Base-by-base conservation (phyloP, 2,797 vertebrate species). In the Danio tinwini region DNA sequence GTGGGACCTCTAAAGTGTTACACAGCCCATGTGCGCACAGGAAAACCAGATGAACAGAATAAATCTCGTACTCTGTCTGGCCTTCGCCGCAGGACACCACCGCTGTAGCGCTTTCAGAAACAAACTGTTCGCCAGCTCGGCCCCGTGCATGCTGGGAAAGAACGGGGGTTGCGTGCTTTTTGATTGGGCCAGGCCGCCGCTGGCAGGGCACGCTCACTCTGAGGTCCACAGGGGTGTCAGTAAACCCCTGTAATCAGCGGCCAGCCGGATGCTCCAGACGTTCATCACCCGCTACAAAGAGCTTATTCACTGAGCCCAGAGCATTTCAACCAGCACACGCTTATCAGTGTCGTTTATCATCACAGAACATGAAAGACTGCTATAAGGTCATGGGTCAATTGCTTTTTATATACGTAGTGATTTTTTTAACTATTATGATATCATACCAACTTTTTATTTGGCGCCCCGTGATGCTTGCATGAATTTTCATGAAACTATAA, bases 31-130 rank as follows among this genome's bases (percentile, higher is more conserved):
- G 80, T 61, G 81, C 63, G 79, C 76, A 59, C 88, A 89, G 88
- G 89, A 89, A 90, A 92, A 89, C 67, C 91, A 93, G 90, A 93
- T 90, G 91, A 92, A 89, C 87, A 49, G 81, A 88, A 92, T 93
- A 93, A 92, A 93, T 93, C 91, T 91, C 82, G 0, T 79, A 69
- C 69, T 80, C 40, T 39, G 75, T 74, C 63, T 58, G 70, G 76
- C 84, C 83, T 83, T 85, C 90, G 1, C 92, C 74, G 89, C 88
- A 84, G 90, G 92, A 88, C 88, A 87, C 88, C 88, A 85, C 87
- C 85, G 86, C 88, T 90, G 90, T 85, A 89, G 87, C 45, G 39
- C 50, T 77, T 76, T 77, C 47, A 78, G 76, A 78, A 78, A 78
- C 76, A 62, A 70, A 78, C 64, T 68, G 64, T 59, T 72, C 80